A percentile compares a stretch with the other conserved stretches of the same genome.
phyloP scores from a whole-genome alignment of 2,888 invertebrate species.

The Cynaeus angustus region DNA sequence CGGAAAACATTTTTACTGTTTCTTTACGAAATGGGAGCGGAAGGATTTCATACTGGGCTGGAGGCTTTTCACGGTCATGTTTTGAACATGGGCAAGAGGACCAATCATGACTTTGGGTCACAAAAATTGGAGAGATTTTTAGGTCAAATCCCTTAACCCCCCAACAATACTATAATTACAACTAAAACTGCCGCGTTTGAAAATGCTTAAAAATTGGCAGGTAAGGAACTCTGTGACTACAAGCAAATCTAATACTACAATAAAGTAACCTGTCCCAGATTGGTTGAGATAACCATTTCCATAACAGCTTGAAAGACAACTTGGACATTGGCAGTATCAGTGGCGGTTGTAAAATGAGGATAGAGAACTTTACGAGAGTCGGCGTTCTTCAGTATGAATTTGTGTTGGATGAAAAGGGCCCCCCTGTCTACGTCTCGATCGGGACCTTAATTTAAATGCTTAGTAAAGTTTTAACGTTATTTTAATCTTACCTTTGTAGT shows the following conservation, averaged over 20 bases:
- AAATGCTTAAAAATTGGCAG: slow-evolving; percentile 37
- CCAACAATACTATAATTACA: slow-evolving; percentile 2
- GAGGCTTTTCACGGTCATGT: too few species aligned
- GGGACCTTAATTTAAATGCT: slow-evolving; percentile 74
- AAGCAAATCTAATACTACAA: slow-evolving; percentile 62
- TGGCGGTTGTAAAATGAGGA: slow-evolving; percentile 80
- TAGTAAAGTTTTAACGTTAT: too few species aligned
- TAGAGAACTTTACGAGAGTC: slow-evolving; percentile 76
- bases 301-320: slow-evolving; percentile 80
- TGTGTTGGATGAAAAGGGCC: slow-evolving; percentile 77
- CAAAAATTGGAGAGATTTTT: neutral
- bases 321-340: slow-evolving; percentile 79
- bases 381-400: slow-evolving; percentile 75
- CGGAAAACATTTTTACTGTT: too few species aligned
- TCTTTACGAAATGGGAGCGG: too few species aligned
- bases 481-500: slow-evolving; percentile 74
- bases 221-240: slow-evolving; percentile 37
- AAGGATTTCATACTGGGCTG: too few species aligned
- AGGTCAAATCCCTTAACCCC: neutral
- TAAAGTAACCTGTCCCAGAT: slow-evolving; percentile 75
- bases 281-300: slow-evolving; percentile 79
- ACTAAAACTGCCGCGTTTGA: slow-evolving; percentile 18
- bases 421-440: slow-evolving; percentile 78
- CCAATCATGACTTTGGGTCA: slow-evolving; percentile 16
- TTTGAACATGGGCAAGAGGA: neutral